Percentiles rank a stretch among this genome's conserved stretches.
phyloP scores from a whole-genome alignment of 2,797 vertebrate genomes.

The Scomberomorus guttatus region DNA sequence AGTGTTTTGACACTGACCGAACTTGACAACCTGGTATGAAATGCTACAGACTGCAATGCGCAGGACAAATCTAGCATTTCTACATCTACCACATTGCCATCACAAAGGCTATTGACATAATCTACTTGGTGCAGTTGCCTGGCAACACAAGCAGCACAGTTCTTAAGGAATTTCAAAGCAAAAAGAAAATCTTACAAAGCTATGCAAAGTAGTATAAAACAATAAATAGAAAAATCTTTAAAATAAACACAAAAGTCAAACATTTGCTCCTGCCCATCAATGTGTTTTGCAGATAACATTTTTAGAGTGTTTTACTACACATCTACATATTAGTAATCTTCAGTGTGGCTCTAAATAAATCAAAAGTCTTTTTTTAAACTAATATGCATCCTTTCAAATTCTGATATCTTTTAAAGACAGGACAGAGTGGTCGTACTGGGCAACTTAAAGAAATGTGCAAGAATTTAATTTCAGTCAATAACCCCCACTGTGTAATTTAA shows the following conservation, averaged over 20 bases:
- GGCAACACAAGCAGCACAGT: slow-evolving; percentile 80
- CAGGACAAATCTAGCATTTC: slow-evolving; percentile 82
- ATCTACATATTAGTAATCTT: slow-evolving; percentile 55
- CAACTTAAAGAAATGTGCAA: slow-evolving; percentile 71
- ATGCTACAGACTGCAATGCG: slow-evolving; percentile 81
- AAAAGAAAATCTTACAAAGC: slow-evolving; percentile 72
- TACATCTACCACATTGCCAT: slow-evolving; percentile 82
- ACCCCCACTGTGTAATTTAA: slow-evolving; percentile 61
- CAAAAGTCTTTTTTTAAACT: slow-evolving; percentile 31
- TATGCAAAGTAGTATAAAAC: slow-evolving; percentile 81
- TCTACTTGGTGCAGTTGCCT: slow-evolving; percentile 83
- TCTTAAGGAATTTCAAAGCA: slow-evolving; percentile 76
- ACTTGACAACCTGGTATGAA: slow-evolving; percentile 76
- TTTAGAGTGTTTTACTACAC: slow-evolving; percentile 57
- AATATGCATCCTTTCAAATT: slow-evolving; percentile 44
- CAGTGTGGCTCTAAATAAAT: slow-evolving; percentile 50
- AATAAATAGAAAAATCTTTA: slow-evolving; percentile 78
- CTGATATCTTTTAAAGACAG: slow-evolving; percentile 58
- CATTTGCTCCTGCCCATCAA: slow-evolving; percentile 35
- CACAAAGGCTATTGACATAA: slow-evolving; percentile 81
- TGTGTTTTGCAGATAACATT: slow-evolving; percentile 58
- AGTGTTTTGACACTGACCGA: slow-evolving; percentile 77
- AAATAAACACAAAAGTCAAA: slow-evolving; percentile 70
- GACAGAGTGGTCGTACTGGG: slow-evolving; percentile 42
- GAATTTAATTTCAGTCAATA: slow-evolving; percentile 63